Evolutionary conservation across 2,888 invertebrate species (phyloP), one percentile per base, ranked within the genome.

Genomic region (Eutolmus rufibarbis): DNA sequence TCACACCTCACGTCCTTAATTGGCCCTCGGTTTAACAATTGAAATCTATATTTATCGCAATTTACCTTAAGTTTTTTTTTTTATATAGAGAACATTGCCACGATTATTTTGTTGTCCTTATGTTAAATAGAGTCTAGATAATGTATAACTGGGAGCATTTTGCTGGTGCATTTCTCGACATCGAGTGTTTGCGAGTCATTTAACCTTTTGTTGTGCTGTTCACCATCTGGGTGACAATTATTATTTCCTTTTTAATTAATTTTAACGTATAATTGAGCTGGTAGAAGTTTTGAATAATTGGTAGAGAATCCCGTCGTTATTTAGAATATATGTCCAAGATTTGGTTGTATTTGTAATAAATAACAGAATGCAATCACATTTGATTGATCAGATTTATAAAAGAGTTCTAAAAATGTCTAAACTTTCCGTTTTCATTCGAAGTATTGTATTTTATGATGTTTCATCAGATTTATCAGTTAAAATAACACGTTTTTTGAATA

Each of bases 11-110:
- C 2, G 28, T 66, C 66, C 66, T 23, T 66, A 19, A 66, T 66
- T 23, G 23, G 23, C 66, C 19, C 66, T 28, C 12, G 9, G 14
- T 51, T 79, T 79, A 51, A 28, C 23, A 79, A 40, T 56, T 79
- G 51, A 79, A 79, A 79, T 79, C 51, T 79, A 79, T 79, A 79
- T 79, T 79, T 79, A 79, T 79, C 40, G 79, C 79, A 79, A 79
- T 79, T 51, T 79, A 79, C 34, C 16, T 79, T 79, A 79, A 79
- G 79, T 66, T 19, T 23, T 57, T 57, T 56, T 78, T 43, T 79
- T 46, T 16, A 16, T 78, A 46, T 40, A 79, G 79, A 79, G 79
- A 56, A 31, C 79, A 79, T 79, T 79, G 46, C 51, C 79, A 79
- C 79, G 46, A 79, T 79, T 79, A 51, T 79, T 66, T 82, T 66